Conservation (phyloP, 1,140 invertebrate species). For the Babylonia areolata region DNA sequence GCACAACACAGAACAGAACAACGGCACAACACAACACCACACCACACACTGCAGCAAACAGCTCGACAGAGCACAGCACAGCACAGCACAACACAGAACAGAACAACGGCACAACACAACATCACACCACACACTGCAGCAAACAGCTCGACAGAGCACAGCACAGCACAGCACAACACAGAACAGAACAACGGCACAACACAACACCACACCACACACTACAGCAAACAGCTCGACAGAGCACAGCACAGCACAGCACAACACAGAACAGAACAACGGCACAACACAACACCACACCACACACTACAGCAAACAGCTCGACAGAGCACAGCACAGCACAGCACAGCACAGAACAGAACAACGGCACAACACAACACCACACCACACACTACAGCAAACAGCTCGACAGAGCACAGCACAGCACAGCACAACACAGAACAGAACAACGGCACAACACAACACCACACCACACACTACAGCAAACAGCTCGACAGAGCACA, state of each 20-base stretch:
- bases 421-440: no score
- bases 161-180: not conserved
- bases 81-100: not conserved
- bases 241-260: not conserved
- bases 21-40: not conserved
- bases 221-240: not conserved
- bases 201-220: not conserved
- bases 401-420: no score
- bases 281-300: conserved; percentile 24
- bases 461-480: no score
- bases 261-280: not conserved
- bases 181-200: no score
- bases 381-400: no score
- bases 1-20: no score
- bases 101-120: no score
- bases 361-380: no score
- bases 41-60: not conserved
- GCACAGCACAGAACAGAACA: not conserved
- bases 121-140: not conserved
- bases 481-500: no score
- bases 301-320: conserved; percentile 12
- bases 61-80: not conserved
- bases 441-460: no score
- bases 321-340: not conserved
- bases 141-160: not conserved